Base-by-base conservation (phyloP, 1,140 invertebrate genomes). In the Adelges cooleyi region DNA sequence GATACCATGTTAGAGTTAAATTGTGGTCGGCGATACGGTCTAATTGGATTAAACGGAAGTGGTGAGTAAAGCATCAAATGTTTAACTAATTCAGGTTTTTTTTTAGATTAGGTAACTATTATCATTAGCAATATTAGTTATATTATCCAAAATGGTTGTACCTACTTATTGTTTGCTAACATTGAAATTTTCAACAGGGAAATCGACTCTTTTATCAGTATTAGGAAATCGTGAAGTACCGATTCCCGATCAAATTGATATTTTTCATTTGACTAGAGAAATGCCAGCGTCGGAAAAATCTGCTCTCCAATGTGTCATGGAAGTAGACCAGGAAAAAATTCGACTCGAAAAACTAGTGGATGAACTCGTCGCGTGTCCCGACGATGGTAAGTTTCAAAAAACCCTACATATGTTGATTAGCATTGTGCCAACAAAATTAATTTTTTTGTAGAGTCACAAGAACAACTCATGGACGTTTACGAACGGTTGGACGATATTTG, bases 1-100 rank as follows among this genome's bases (percentile, higher is more conserved):
- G 97, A 99, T 75, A 96, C 96, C 0, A 86, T 91, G 74, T 78
- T 99, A 0, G 96, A 99, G 77, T 81, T 99, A 71, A 99, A 98
- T 79, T 95, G 92, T 75, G 95, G 95, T 0, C 79, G 94, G 70
- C 82, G 96, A 70, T 99, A 99, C 77, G 97, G 96, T 70, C 80
- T 99, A 0, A 85, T 99, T 70, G 97, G 97, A 66, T 78, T 90
- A 1, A 99, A 99, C 79, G 96, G 96, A 65, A 92, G 90, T 77
- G 95, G 95, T 82, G 82, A 80, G 22, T 18, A n/a, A 49, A 2
- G n/a, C n/a, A n/a, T n/a, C n/a, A n/a, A n/a, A n/a, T n/a, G n/a
- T n/a, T n/a, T n/a, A n/a, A n/a, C n/a, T n/a, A n/a, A n/a, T n/a
- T n/a, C n/a, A n/a, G n/a, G n/a, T n/a, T n/a, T n/a, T n/a, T n/a